Base-by-base conservation (phyloP, 2,888 invertebrate species). In the Megaustenia siamemsis region DNA sequence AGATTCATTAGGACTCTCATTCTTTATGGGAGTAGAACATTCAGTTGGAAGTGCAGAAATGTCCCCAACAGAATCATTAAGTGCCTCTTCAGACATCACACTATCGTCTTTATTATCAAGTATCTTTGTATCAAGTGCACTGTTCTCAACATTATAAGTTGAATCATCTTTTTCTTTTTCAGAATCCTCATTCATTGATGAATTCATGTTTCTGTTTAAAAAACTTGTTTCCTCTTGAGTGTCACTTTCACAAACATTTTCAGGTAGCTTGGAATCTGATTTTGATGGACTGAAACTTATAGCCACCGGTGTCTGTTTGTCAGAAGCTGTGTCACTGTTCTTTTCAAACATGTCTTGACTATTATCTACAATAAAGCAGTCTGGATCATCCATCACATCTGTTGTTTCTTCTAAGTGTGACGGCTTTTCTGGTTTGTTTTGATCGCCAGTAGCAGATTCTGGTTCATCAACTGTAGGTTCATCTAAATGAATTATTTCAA, bases 401-500 rank as follows among this genome's bases (percentile, higher is more conserved):
- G 35, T 45, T 49, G 28, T 8, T 35, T 1, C 53, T 63, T 24
- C 4, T 18, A 21, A 24, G n/a, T n/a, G n/a, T 28, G 60, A 28
- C 53, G 32, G 0, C 40, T 79, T 53, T 21, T 32, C 18, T 15
- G n/a, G 12, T n/a, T 53, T 69, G 63, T 28, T 49, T 45, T 53
- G 66, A 79, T 77, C 53, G 73, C 71, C 56, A 73, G 69, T 38
- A 40, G 43, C 66, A 69, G 56, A n/a, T 40, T 56, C 60, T 77
- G 28, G 12, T 32, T 63, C 63, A 12, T 76, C 53, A 53, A 43
- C 60, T 56, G 43, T 21, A 45, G 77, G 75, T 24, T 68, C 80
- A 45, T 78, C 71, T n/a, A 83, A 84, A 18, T 89, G 89, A 24
- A 89, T 90, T 15, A 90, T 79, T 73, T 92, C 92, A 56, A 89